phyloP scores from a whole-genome alignment of 2,113 vertebrate species.

The Brachyhypopomus occidentalis region DNA sequence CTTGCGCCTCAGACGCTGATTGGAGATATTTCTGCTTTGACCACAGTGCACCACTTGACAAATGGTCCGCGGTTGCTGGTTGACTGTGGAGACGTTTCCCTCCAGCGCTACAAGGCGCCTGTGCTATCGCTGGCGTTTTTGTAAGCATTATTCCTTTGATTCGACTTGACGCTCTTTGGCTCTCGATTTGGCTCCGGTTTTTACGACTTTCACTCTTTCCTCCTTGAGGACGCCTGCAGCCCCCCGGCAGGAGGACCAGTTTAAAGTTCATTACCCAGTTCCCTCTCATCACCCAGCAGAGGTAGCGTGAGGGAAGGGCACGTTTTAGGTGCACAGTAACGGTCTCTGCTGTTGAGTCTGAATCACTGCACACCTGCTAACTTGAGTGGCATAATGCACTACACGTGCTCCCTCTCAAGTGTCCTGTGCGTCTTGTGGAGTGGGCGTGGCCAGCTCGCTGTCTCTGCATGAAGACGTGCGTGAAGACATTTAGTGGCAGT shows the following conservation, averaged over 20 bases:
- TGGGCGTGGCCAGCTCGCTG: conserved; percentile 2
- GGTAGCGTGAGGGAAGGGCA: conserved; percentile 35
- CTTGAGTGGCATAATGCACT: conserved; percentile 51
- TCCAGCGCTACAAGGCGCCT: neutral
- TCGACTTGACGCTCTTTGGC: conserved; percentile 14
- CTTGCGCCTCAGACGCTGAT: conserved; percentile 4
- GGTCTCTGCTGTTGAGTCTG: conserved; percentile 30
- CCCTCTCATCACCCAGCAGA: conserved; percentile 13
- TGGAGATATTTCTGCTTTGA: neutral
- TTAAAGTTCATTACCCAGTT: conserved; percentile 26
- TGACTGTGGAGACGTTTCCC: conserved; percentile 17
- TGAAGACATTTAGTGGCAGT: neutral
- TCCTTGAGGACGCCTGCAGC: conserved; percentile 1
- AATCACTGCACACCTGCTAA: conserved; percentile 52
- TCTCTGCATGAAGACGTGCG: neutral
- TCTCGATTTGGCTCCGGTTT: neutral
- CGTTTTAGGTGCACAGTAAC: conserved; percentile 34
- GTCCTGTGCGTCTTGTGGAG: conserved; percentile 36
- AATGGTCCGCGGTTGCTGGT: neutral
- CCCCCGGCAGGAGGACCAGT: conserved; percentile 14
- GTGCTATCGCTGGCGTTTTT: conserved; percentile 4
- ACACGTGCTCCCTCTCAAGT: conserved; percentile 44
- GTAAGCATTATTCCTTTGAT: conserved; percentile 1
- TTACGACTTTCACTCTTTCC: neutral
- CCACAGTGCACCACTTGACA: neutral